Base-by-base conservation (phyloP, 2,797 vertebrate species). In the Enteromius trimaculatus region DNA sequence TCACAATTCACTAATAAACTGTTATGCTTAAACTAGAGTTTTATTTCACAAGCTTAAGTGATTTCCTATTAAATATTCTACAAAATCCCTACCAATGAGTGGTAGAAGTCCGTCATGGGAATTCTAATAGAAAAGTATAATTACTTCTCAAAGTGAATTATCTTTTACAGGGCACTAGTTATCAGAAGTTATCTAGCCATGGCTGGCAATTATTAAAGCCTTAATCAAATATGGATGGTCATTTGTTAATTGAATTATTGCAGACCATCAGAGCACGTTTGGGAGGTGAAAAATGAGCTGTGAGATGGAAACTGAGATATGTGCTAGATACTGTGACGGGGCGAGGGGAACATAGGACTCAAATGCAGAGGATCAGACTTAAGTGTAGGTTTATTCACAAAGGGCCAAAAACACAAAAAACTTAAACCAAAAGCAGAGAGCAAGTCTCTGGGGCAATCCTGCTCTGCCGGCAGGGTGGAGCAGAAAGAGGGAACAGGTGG, bases 241-340 rank as follows among this genome's bases (percentile, higher is more conserved):
- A 88, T 89, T 86, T 84, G 81, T 85, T 90, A 90, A 89, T 86
- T 86, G 76, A 89, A 90, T 89, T 86, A 86, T 89, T 89, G 86
- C 86, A 87, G 84, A 86, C 82, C 83, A 90, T 87, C 84, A 88
- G 80, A 81, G 87, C 69, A 68, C 47, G 4, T 86, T 86, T 70
- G 84, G 76, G 69, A 72, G 37, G 76, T 85, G 81, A 86, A 77
- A 81, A 72, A 87, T 83, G 79, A 87, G 80, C 31, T 71, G 49
- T 37, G 77, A 83, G 70, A 74, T 19, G 37, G 80, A 69, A 62
- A 75, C 26, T 70, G 26, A 84, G 82, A 79, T 74, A 23, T 80
- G 21, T 74, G 86, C 55, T 64, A 26, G 76, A 85, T 85, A 39
- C 37, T 39, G 39, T 39, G 39, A 39, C 8, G 8, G 7, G 39